phyloP scores from a whole-genome alignment of 2,888 invertebrate genomes.

The Aethes cnicana region DNA sequence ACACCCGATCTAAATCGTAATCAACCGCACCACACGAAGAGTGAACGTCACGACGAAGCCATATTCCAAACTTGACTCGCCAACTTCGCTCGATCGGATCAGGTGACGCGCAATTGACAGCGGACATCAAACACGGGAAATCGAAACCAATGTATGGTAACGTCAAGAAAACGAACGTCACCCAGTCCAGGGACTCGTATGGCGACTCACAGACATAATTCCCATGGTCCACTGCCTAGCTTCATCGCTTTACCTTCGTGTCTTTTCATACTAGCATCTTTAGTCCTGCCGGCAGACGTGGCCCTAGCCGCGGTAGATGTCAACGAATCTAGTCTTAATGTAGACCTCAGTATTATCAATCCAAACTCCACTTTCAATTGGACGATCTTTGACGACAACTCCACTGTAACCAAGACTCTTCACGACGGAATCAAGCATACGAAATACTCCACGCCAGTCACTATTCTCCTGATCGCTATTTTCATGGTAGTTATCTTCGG shows the following conservation, averaged over 20 bases:
- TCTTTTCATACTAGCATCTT: conserved; percentile 73
- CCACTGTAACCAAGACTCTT: conserved; percentile 42
- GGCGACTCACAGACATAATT: conserved; percentile 76
- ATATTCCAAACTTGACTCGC: conserved; percentile 72
- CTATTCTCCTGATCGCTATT: conserved; percentile 87
- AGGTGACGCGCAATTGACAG: conserved; percentile 33
- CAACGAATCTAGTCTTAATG: conserved; percentile 49
- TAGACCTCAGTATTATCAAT: conserved; percentile 54
- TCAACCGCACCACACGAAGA: conserved; percentile 61
- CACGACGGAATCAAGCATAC: conserved; percentile 63
- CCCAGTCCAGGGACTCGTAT: conserved; percentile 77
- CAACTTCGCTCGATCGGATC: conserved; percentile 13
- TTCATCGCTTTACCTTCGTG: conserved; percentile 81
- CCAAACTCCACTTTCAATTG: conserved; percentile 62
- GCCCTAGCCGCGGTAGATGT: conserved; percentile 57
- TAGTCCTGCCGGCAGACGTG: conserved; percentile 56
- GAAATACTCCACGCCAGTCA: conserved; percentile 69
- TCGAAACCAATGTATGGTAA: conserved; percentile 77
- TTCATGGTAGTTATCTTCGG: conserved; percentile 89
- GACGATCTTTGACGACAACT: conserved; percentile 62
- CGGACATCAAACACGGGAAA: conserved; percentile 40
- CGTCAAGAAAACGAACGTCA: conserved; percentile 59
- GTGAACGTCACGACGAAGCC: conserved; percentile 64
- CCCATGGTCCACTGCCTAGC: conserved; percentile 76
- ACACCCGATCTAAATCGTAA: conserved; percentile 61